Evolutionary conservation across 2,888 invertebrate species (phyloP), one percentile per base, ranked within the genome.

Genomic region (Epinotia demarniana): DNA sequence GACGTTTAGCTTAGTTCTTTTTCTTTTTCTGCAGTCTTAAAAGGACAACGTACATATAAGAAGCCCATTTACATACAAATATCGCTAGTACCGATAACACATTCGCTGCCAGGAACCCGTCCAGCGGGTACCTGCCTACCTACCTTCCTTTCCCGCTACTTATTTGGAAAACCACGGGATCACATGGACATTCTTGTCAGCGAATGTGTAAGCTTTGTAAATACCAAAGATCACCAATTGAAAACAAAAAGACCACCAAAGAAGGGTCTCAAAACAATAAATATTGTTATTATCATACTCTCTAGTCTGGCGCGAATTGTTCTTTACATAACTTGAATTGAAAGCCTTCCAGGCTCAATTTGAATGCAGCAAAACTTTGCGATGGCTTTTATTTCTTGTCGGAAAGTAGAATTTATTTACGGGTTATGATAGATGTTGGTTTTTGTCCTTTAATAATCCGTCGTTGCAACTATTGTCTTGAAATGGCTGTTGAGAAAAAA

Each of bases 331-430:
- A 92, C 87, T 91, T 90, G 86, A 87, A 92, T 92, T 88, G 89
- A 90, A 90, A 88, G 87, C 86, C 89, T 89, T 86, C 85, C 85
- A 87, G 87, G 85, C 88, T 87, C 89, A 88, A 90, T 92, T 91
- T 89, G 87, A 90, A 90, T 91, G 89, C 91, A 89, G 87, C 83
- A 84, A 90, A 92, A 92, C 87, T 92, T 92, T 86, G 87, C 89
- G 86, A 89, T 88, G 85, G 88, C 89, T 90, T 92, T 92, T 90
- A 92, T 90, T 91, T 83, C 85, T 87, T 86, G 88, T 85, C 85
- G 86, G 86, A 86, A 87, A 90, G 86, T 87, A 89, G 61, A 91
- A 90, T 90, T 85, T 90, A 91, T 90, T 91, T 90, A 90, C 87
- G 86, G 87, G 87, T 89, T 84, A 83, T 85, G 84, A 87, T 86